Conservation (phyloP, 1,140 invertebrate species). For the Eupeodes corollae region DNA sequence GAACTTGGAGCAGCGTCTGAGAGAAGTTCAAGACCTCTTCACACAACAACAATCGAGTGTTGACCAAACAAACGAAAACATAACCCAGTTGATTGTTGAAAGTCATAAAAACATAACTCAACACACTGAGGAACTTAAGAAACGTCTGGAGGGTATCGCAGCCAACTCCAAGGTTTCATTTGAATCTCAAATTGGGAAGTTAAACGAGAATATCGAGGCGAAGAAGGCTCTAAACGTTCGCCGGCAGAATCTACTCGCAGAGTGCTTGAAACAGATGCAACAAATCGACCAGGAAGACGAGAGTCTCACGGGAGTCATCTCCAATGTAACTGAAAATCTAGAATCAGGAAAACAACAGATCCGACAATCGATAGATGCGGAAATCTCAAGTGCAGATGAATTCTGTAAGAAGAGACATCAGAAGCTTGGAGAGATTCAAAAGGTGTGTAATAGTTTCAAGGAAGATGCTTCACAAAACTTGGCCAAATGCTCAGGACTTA, state of each 20-base stretch:
- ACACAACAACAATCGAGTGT: conserved; percentile 17
- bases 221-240: conserved; percentile 15
- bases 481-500: too few species aligned
- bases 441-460: too few species aligned
- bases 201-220: conserved; percentile 16
- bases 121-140: conserved; percentile 13
- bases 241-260: conserved; percentile 10
- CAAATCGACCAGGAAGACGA: conserved; percentile 11
- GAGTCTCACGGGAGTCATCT: conserved; percentile 5
- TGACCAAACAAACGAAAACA: conserved; percentile 17
- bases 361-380: too few species aligned
- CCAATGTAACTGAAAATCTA: too few species aligned
- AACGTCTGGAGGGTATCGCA: conserved; percentile 13
- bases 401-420: too few species aligned
- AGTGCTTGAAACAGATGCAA: conserved; percentile 17
- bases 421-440: too few species aligned
- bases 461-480: too few species aligned
- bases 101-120: conserved; percentile 6
- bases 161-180: conserved; percentile 10
- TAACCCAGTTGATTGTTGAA: conserved; percentile 13
- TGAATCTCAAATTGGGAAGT: conserved; percentile 12
- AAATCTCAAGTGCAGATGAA: too few species aligned
- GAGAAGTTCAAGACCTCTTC: conserved; percentile 15
- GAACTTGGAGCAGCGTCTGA: conserved; percentile 17
- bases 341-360: too few species aligned